Evolutionary conservation across 2,797 vertebrate genomes (phyloP).

Genomic region (Otolemur crassicaudatus): DNA sequence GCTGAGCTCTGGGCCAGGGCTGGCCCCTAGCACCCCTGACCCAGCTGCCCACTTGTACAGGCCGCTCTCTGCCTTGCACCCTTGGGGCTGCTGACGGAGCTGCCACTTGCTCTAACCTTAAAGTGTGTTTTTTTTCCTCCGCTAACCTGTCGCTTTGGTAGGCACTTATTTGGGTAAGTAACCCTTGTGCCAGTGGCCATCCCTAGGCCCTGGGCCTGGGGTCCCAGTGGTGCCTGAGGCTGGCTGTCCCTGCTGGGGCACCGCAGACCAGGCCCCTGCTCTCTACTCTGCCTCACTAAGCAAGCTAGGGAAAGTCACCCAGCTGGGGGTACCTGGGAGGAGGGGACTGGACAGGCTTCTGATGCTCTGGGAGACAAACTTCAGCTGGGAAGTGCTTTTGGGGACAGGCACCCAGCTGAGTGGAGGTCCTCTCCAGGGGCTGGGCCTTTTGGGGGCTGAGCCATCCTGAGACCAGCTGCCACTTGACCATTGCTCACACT

Average conservation of each 20-base stretch:
- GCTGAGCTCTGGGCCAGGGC: not conserved
- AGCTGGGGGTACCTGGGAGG: not conserved
- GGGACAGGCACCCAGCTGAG: not conserved
- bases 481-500: fast-evolving
- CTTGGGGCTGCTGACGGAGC: not conserved
- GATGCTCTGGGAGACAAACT: fast-evolving
- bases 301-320: not conserved
- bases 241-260: not conserved
- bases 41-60: not conserved
- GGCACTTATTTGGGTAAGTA: constrained; percentile 90
- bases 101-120: constrained; percentile 60
- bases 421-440: not conserved
- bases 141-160: constrained; percentile 79
- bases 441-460: not conserved
- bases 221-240: not conserved
- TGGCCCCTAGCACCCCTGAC: not conserved
- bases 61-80: not conserved
- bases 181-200: constrained; percentile 14
- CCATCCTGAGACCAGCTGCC: not conserved
- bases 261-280: not conserved
- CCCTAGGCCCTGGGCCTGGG: not conserved
- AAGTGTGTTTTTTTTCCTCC: constrained; percentile 79
- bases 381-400: fast-evolving
- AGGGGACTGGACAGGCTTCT: not conserved
- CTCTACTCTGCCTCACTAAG: not conserved